These are phyloP conservation scores for Macrostomum lignano DNA, from an alignment of 1,140 invertebrate genomes.

Conservation along the genomic window DNA sequence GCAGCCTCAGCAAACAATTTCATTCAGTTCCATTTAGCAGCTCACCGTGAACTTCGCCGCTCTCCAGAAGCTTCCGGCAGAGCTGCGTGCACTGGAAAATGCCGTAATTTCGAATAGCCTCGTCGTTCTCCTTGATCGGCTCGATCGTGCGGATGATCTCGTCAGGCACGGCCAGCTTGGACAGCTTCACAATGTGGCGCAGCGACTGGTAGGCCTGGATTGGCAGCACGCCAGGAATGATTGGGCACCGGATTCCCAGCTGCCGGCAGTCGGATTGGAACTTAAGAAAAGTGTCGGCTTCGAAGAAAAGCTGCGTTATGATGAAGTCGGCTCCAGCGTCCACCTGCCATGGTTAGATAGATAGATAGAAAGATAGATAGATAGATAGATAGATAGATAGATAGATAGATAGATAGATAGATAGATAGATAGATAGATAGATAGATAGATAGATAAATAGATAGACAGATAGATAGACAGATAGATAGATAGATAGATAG, in stretches of 20 bases:
- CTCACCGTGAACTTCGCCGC: slow-evolving; percentile 8
- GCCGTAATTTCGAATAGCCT: slow-evolving; percentile 34
- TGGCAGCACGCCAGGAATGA: slow-evolving; percentile 40
- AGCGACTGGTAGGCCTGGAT: slow-evolving; percentile 34
- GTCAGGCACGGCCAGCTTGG: slow-evolving; percentile 34
- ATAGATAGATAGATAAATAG: no score
- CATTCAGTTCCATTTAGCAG: no score
- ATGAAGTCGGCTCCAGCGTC: slow-evolving; percentile 46
- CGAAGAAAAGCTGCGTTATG: slow-evolving; percentile 45
- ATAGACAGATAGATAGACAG: no score
- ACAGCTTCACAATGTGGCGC: slow-evolving; percentile 33
- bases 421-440: no score
- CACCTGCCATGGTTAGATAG: no score
- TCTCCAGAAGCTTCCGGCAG: slow-evolving; percentile 31
- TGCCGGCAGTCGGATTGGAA: slow-evolving; percentile 38
- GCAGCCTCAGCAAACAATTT: no score
- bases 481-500: no score
- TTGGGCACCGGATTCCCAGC: slow-evolving; percentile 40
- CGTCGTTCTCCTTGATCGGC: slow-evolving; percentile 35
- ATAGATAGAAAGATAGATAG: no score
- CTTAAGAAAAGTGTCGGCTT: slow-evolving; percentile 34
- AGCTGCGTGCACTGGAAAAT: slow-evolving; percentile 32
- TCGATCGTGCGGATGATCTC: slow-evolving; percentile 32
- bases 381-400: no score
- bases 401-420: no score